Conservation (phyloP, 1,140 invertebrate genomes). For the Caenorhabditis inopinata region DNA sequence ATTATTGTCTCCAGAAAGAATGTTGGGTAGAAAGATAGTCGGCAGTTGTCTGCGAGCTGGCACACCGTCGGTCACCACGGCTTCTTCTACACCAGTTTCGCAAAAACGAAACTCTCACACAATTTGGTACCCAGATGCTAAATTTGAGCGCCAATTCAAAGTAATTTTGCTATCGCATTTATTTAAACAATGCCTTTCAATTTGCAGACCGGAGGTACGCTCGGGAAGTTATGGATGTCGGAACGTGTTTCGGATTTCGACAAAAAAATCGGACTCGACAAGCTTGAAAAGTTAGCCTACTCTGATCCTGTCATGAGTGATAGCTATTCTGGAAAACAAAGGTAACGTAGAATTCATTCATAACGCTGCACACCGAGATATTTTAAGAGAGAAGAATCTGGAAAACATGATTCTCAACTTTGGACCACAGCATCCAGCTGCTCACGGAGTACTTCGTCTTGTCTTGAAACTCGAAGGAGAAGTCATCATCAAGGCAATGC, state of each 20-base stretch:
- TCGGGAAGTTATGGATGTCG: slow-evolving; percentile 46
- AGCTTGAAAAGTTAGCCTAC: slow-evolving; percentile 45
- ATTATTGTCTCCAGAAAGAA: background rate
- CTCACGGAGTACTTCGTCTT: slow-evolving; percentile 91
- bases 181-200: background rate
- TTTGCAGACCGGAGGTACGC: slow-evolving; percentile 52
- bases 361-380: background rate
- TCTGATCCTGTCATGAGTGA: slow-evolving; percentile 49
- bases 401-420: slow-evolving; percentile 81
- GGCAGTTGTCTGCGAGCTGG: slow-evolving; percentile 30
- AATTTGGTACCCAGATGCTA: slow-evolving; percentile 65
- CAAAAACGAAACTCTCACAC: slow-evolving; percentile 49
- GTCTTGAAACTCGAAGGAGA: slow-evolving; percentile 93
- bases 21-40: slow-evolving; percentile 33
- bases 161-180: slow-evolving; percentile 26
- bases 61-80: background rate
- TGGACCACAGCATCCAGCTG: slow-evolving; percentile 96
- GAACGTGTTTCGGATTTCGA: slow-evolving; percentile 41
- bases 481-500: slow-evolving; percentile 83
- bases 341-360: background rate
- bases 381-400: slow-evolving; percentile 55
- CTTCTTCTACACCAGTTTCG: slow-evolving; percentile 6
- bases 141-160: slow-evolving; percentile 61
- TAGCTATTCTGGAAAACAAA: slow-evolving; percentile 40
- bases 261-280: slow-evolving; percentile 51